These are phyloP conservation scores for Zoanthus solanderi DNA, from an alignment of 92 coral and sea anemone species.

Conservation along the genomic window DNA sequence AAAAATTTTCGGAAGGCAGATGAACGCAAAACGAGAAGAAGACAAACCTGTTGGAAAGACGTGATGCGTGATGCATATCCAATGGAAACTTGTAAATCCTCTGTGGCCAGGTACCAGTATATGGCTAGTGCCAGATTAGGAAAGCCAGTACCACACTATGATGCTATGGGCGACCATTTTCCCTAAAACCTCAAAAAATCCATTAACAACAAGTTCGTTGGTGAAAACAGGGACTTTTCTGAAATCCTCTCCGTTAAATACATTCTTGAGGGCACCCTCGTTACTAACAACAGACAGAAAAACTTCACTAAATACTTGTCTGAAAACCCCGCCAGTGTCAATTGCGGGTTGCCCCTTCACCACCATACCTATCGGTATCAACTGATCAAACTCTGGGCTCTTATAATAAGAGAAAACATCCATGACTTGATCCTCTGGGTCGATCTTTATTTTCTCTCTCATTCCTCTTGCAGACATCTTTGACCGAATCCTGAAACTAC, in stretches of 20 bases:
- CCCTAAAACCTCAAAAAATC: slow-evolving; percentile 66
- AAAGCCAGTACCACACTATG: too few species aligned
- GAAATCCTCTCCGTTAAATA: slow-evolving; percentile 48
- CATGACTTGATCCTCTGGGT: slow-evolving; percentile 53
- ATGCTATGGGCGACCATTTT: slow-evolving; percentile 50
- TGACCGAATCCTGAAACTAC: not conserved
- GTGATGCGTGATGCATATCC: too few species aligned
- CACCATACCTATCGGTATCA: slow-evolving; percentile 17
- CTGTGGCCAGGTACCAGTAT: too few species aligned
- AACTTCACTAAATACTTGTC: slow-evolving; percentile 63
- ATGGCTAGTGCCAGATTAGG: too few species aligned
- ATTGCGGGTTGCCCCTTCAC: slow-evolving; percentile 61
- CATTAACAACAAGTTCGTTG: slow-evolving; percentile 66
- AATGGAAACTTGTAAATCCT: too few species aligned
- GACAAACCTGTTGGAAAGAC: too few species aligned
- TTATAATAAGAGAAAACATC: slow-evolving; percentile 60
- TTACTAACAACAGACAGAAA: slow-evolving; percentile 37
- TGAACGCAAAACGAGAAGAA: too few species aligned
- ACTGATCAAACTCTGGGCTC: slow-evolving; percentile 63
- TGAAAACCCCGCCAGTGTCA: slow-evolving; percentile 68
- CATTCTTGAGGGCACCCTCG: slow-evolving; percentile 7
- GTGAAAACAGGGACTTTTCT: slow-evolving; percentile 57
- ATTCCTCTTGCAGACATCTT: not conserved
- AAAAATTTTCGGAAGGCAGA: too few species aligned
- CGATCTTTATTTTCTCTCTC: slow-evolving; percentile 56